phyloP scores from a whole-genome alignment of 2,888 invertebrate genomes.

The Perizoma affinitatum region DNA sequence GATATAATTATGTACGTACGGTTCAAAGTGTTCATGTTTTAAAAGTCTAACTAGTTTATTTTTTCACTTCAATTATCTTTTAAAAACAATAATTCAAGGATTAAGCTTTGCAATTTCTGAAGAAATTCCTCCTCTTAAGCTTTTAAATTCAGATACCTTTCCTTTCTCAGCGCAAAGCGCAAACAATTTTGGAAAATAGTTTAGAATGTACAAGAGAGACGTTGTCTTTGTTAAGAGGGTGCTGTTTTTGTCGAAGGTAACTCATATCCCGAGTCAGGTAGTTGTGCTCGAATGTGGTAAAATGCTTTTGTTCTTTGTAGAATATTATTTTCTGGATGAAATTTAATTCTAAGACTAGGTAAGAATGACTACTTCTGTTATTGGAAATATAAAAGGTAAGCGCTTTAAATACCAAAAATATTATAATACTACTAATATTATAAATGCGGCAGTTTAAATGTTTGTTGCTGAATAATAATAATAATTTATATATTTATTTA shows the following conservation, averaged over 20 bases:
- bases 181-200: slow-evolving; percentile 19
- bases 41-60: too few species aligned
- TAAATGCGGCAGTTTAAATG: too few species aligned
- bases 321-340: neutral
- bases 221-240: slow-evolving; percentile 12
- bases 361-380: too few species aligned
- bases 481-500: too few species aligned
- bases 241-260: slow-evolving; percentile 1
- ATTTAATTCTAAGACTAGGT: too few species aligned
- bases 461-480: too few species aligned
- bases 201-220: neutral
- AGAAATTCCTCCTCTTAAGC: slow-evolving; percentile 14
- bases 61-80: too few species aligned
- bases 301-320: neutral
- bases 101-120: neutral
- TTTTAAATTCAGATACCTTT: slow-evolving; percentile 19
- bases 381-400: too few species aligned
- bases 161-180: slow-evolving; percentile 3
- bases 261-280: slow-evolving; percentile 14
- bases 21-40: too few species aligned
- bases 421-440: too few species aligned
- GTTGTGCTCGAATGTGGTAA: slow-evolving; percentile 4
- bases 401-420: too few species aligned
- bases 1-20: too few species aligned
- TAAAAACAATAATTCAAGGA: neutral